Base-by-base conservation (phyloP, 2,888 invertebrate species). In the Drosophila pseudotalamancana region DNA sequence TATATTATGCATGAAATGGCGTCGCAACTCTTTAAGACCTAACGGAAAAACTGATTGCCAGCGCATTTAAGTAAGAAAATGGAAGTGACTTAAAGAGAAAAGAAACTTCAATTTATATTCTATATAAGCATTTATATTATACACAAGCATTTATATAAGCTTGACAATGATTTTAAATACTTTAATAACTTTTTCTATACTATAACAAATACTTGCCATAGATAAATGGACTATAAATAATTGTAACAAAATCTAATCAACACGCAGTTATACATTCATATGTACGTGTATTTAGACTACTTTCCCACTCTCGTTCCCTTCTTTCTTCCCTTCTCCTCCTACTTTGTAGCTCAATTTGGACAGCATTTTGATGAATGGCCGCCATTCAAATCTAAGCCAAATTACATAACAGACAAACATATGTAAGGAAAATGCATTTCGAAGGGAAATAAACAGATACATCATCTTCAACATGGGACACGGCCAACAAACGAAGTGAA, bases 1-100 rank as follows among this genome's bases (percentile, higher is more conserved):
- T 89, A 88, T 57, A 88, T 55, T 77, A 54, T 74, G 63, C 45
- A 63, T 50, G 71, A 75, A 73, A 86, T 86, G 87, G 84, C 84
- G 84, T 62, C 73, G 48, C 67, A 86, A 78, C 73, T 81, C 74
- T 77, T 81, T 81, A 37, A 65, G 39, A 8, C 63, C 39, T 21
- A 54, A 45, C 43, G 35, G 25, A 57, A n/a, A n/a, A n/a, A 18
- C 31, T 14, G 6, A n/a, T n/a, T 6, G 27, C 5, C 8, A 23
- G 18, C n/a, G n/a, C n/a, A n/a, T n/a, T n/a, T n/a, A n/a, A 37
- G 6, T 2, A 6, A 21, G 5, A 19, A n/a, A 25, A 14, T 34
- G 16, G 6, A 34, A 29, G 3, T 4, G 21, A 23, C 3, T 12
- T 31, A 46, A 34, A 32, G 11, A 19, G 23, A n/a, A n/a, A n/a